These are phyloP conservation scores for Eleutherodactylus coqui DNA, from an alignment of 2,797 vertebrate species.

Conservation along the genomic window DNA sequence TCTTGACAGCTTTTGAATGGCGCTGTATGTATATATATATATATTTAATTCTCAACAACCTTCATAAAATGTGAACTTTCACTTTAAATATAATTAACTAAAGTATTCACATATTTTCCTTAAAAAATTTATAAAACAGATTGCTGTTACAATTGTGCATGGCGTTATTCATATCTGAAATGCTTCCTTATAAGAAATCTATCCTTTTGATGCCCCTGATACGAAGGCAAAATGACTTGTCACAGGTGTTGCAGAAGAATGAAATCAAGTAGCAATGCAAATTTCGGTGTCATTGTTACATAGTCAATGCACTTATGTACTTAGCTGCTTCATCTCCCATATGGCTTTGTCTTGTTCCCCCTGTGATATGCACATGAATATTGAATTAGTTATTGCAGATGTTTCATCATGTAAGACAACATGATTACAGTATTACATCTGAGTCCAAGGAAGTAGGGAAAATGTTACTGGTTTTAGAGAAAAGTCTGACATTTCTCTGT, in stretches of 20 bases:
- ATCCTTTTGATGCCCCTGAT: background rate
- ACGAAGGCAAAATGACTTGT: background rate
- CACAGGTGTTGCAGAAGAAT: background rate
- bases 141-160: background rate
- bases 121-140: background rate
- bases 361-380: conserved; percentile 10
- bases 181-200: background rate
- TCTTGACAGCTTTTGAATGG: too few relatives aligned
- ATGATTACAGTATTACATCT: conserved; percentile 45
- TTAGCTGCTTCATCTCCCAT: conserved; percentile 9
- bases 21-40: too few relatives aligned
- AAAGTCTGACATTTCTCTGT: conserved; percentile 9
- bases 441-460: conserved; percentile 22
- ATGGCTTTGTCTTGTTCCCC: conserved; percentile 2
- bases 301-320: conserved; percentile 15
- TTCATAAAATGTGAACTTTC: background rate
- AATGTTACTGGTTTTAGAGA: conserved; percentile 32
- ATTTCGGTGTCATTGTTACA: background rate
- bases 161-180: background rate
- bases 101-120: background rate
- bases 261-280: background rate
- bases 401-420: conserved; percentile 40
- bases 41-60: too few relatives aligned
- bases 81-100: background rate
- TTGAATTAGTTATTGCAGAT: conserved; percentile 40